Conservation (phyloP, 2,888 invertebrate species). For the Ennomos fuscantarius region DNA sequence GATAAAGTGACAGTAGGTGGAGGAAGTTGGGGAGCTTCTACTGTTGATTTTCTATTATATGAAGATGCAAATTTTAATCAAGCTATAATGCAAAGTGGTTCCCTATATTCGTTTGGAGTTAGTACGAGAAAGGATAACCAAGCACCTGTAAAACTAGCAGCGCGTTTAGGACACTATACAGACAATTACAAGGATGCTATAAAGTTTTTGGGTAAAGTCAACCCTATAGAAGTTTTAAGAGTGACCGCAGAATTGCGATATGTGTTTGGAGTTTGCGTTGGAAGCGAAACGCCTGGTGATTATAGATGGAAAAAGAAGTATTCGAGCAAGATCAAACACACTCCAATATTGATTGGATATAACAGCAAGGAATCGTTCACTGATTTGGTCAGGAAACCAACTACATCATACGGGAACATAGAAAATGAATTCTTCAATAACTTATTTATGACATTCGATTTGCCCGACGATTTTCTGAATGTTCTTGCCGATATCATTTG, state of each 20-base stretch:
- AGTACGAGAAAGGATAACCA: slow-evolving; percentile 47
- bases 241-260: slow-evolving; percentile 44
- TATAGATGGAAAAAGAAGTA: slow-evolving; percentile 45
- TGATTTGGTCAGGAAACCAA: slow-evolving; percentile 39
- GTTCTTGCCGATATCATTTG: slow-evolving; percentile 39
- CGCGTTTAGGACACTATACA: slow-evolving; percentile 47
- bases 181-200: slow-evolving; percentile 48
- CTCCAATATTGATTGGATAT: slow-evolving; percentile 54
- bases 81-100: slow-evolving; percentile 63
- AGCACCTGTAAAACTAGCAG: slow-evolving; percentile 54
- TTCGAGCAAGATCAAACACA: slow-evolving; percentile 40
- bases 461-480: slow-evolving; percentile 35
- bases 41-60: slow-evolving; percentile 61
- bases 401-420: slow-evolving; percentile 38
- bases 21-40: slow-evolving; percentile 64
- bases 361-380: slow-evolving; percentile 56
- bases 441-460: slow-evolving; percentile 37
- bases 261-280: slow-evolving; percentile 46
- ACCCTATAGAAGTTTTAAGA: slow-evolving; percentile 50
- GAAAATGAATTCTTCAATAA: slow-evolving; percentile 34
- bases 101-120: slow-evolving; percentile 46
- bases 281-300: slow-evolving; percentile 5
- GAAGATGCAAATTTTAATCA: slow-evolving; percentile 58
- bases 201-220: slow-evolving; percentile 45
- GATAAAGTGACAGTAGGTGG: slow-evolving; percentile 63